Evolutionary conservation across 2,113 vertebrate genomes (phyloP).

Genomic region (Protomyctophum bolini): DNA sequence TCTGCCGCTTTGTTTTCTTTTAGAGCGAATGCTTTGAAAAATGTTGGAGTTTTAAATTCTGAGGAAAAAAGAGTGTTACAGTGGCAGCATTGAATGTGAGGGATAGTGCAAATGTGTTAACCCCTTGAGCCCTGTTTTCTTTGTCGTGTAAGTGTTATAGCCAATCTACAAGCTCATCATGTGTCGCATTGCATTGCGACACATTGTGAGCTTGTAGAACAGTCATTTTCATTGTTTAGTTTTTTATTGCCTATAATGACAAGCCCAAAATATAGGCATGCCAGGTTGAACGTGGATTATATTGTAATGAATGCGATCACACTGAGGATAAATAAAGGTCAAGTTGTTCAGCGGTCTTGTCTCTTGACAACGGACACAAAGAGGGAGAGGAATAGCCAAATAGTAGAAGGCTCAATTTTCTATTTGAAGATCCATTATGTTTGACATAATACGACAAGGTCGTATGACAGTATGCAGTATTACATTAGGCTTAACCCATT

Average conservation of each 20-base stretch:
- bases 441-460: no score
- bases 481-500: not conserved
- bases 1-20: slow-evolving; percentile 31
- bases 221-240: no score
- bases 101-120: slow-evolving; percentile 12
- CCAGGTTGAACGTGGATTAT: not conserved
- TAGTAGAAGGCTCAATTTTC: no score
- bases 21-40: not conserved
- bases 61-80: slow-evolving; percentile 23
- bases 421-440: no score
- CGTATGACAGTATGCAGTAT: no score
- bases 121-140: no score
- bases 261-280: no score
- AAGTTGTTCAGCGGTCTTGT: slow-evolving; percentile 21
- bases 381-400: not conserved
- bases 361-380: slow-evolving; percentile 15
- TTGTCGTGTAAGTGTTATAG: no score
- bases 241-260: no score
- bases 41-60: slow-evolving; percentile 31
- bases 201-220: no score
- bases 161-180: no score
- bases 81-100: slow-evolving; percentile 28
- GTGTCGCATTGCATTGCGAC: no score
- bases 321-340: slow-evolving; percentile 39
- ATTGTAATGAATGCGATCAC: slow-evolving; percentile 8